phyloP scores from a whole-genome alignment of 2,113 vertebrate genomes.

The Haplochromis burtoni region DNA sequence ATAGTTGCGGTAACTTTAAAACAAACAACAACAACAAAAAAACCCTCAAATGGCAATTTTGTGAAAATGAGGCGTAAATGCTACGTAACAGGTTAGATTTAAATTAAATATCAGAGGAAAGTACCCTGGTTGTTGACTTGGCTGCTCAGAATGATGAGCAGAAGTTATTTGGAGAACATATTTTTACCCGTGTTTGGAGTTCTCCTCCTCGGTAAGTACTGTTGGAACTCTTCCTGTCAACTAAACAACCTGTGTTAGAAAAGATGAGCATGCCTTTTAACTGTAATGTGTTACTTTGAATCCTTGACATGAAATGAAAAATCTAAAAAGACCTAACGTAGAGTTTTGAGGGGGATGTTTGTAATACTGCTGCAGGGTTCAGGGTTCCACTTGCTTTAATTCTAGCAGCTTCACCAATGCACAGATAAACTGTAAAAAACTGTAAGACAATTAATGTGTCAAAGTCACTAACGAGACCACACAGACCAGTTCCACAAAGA shows the following conservation, averaged over 20 bases:
- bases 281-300: background rate
- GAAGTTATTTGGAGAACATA: background rate
- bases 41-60: rapidly evolving
- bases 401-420: background rate
- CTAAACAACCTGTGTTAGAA: background rate
- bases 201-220: slow-evolving; percentile 49
- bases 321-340: rapidly evolving
- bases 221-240: background rate
- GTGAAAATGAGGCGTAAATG: background rate
- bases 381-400: background rate
- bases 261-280: background rate
- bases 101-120: background rate
- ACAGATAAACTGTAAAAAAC: background rate
- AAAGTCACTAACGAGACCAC: background rate
- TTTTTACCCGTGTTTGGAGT: background rate
- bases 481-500: background rate
- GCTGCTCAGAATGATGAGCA: background rate
- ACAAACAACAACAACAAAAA: background rate
- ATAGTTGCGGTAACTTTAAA: background rate
- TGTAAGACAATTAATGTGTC: background rate
- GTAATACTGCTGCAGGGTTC: background rate
- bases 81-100: background rate
- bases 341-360: background rate
- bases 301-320: background rate
- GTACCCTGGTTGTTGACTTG: background rate